Conservation (phyloP, 2,113 vertebrate species). For the Engystomops pustulosus region DNA sequence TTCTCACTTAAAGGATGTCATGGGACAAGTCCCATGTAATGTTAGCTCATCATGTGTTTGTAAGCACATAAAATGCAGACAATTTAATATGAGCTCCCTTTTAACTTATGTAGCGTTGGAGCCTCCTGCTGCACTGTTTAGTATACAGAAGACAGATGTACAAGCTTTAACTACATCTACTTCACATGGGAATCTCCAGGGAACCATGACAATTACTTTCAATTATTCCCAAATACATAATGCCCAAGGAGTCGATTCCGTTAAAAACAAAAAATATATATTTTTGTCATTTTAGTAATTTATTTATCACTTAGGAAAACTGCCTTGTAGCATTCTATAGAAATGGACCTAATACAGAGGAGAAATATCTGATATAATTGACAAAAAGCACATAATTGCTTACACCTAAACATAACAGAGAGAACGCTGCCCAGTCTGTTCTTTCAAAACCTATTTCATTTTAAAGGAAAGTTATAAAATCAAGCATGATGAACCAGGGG, state of each 20-base stretch:
- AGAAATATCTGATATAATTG: background rate
- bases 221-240: slow-evolving; percentile 23
- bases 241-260: slow-evolving; percentile 11
- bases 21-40: slow-evolving; percentile 56
- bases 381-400: background rate
- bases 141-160: slow-evolving; percentile 54
- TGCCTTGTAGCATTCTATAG: background rate
- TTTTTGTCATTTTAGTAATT: too few species aligned
- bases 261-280: background rate
- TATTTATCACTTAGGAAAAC: background rate
- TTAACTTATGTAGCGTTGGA: slow-evolving; percentile 44
- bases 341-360: too few species aligned
- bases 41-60: slow-evolving; percentile 60
- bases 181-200: slow-evolving; percentile 40
- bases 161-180: slow-evolving; percentile 25
- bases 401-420: too few species aligned
- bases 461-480: too few species aligned
- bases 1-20: slow-evolving; percentile 52
- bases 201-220: slow-evolving; percentile 36
- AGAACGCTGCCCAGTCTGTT: background rate
- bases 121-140: slow-evolving; percentile 49
- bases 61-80: slow-evolving; percentile 53
- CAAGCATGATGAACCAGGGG: too few species aligned
- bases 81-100: slow-evolving; percentile 34
- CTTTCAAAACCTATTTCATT: too few species aligned